Conservation (phyloP, 2,888 invertebrate species). For the Melanostoma scalare region DNA sequence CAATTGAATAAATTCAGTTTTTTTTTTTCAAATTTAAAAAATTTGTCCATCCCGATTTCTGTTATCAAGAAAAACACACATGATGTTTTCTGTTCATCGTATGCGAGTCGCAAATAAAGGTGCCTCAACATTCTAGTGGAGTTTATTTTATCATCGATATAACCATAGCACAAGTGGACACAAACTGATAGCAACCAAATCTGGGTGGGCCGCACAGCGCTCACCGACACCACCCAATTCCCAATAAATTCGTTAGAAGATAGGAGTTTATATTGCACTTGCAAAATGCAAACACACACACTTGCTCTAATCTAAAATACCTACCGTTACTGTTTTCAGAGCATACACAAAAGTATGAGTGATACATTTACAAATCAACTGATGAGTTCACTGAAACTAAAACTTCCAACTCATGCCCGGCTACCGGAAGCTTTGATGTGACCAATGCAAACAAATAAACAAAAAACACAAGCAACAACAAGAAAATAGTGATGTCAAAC, state of each 20-base stretch:
- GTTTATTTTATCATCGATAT: slow-evolving; percentile 3
- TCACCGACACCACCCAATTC: background rate
- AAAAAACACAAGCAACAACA: background rate
- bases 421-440: slow-evolving; percentile 33
- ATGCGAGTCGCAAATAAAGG: background rate
- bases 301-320: too few relatives aligned
- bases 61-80: slow-evolving; percentile 27
- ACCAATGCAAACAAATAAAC: background rate
- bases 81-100: background rate
- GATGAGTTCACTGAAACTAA: slow-evolving; percentile 46
- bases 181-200: slow-evolving; percentile 13
- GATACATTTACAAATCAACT: slow-evolving; percentile 18
- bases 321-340: too few relatives aligned
- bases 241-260: background rate
- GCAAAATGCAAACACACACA: too few relatives aligned
- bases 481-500: slow-evolving; percentile 1
- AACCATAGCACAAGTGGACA: slow-evolving; percentile 11
- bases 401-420: background rate
- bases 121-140: background rate
- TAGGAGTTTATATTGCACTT: too few relatives aligned
- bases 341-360: slow-evolving; percentile 34
- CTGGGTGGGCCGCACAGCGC: background rate
- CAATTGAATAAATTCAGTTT: slow-evolving; percentile 14
- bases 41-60: background rate
- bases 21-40: background rate